These are phyloP conservation scores for Synergus gifuensis DNA, from an alignment of 2,888 invertebrate species.

Conservation along the genomic window DNA sequence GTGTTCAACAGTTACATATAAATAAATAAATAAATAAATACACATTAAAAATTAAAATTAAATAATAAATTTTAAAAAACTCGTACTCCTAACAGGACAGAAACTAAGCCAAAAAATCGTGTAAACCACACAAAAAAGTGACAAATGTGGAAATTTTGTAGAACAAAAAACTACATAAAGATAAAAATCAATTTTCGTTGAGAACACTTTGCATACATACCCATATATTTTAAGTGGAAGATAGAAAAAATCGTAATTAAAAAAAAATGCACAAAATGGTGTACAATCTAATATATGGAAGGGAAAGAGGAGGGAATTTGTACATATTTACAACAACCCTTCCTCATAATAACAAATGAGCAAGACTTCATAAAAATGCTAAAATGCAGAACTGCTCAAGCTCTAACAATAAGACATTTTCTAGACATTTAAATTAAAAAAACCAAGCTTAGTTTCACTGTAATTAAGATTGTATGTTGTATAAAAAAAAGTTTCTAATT, in stretches of 20 bases:
- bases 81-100: background rate
- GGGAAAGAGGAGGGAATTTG: constrained; percentile 17
- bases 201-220: constrained; percentile 21
- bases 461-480: background rate
- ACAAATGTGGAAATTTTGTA: constrained; percentile 17
- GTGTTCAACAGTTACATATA: background rate
- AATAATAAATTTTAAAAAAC: background rate
- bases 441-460: background rate
- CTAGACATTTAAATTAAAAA: background rate
- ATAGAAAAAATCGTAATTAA: constrained; percentile 10
- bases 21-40: no score
- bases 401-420: background rate
- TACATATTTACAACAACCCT: constrained; percentile 24
- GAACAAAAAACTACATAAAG: background rate
- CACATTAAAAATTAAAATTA: background rate
- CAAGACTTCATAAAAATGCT: background rate
- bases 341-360: background rate
- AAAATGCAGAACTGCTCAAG: background rate
- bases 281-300: constrained; percentile 44
- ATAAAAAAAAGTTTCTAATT: background rate
- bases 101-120: constrained; percentile 3
- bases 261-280: constrained; percentile 10
- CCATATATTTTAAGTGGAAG: constrained; percentile 36
- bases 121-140: constrained; percentile 34
- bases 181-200: background rate